Conservation (phyloP, 2,113 vertebrate genomes). For the Seriola rivoliana region DNA sequence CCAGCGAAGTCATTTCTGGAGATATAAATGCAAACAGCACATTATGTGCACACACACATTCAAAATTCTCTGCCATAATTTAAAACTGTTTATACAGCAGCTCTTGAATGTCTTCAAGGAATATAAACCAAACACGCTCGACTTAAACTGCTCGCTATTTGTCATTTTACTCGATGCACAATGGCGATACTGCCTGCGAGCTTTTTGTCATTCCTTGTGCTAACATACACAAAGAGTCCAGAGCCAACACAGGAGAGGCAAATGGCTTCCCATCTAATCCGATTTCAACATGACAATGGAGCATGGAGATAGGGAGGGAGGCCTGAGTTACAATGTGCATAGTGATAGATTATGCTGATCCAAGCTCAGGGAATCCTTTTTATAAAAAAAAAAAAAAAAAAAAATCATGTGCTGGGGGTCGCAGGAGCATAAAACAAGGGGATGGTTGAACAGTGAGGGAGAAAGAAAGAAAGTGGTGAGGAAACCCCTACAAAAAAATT, state of each 20-base stretch:
- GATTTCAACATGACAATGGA: constrained; percentile 79
- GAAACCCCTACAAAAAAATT: constrained; percentile 51
- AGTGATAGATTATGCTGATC: constrained; percentile 84
- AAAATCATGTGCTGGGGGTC: constrained; percentile 67
- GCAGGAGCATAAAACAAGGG: constrained; percentile 58
- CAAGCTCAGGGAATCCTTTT: constrained; percentile 67
- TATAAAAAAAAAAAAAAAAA: constrained; percentile 21
- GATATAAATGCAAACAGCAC: constrained; percentile 34
- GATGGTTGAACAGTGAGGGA: constrained; percentile 57
- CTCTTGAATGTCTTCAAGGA: constrained; percentile 47
- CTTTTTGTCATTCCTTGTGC: constrained; percentile 64
- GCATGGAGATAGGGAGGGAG: constrained; percentile 65
- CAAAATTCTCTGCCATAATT: constrained; percentile 9
- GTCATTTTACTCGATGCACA: constrained; percentile 50
- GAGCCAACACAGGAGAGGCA: constrained; percentile 61
- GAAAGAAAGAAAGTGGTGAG: constrained; percentile 62
- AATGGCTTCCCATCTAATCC: constrained; percentile 77
- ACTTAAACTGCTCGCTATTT: constrained; percentile 47
- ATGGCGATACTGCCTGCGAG: constrained; percentile 50
- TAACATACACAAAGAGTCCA: constrained; percentile 70
- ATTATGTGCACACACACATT: constrained; percentile 26
- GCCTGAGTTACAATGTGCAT: constrained; percentile 77
- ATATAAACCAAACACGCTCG: constrained; percentile 48
- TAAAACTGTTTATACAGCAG: constrained; percentile 41
- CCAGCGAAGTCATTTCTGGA: constrained; percentile 38